These are phyloP conservation scores for Phyllostomus discolor DNA, from an alignment of 2,113 vertebrate species.

Conservation along the genomic window DNA sequence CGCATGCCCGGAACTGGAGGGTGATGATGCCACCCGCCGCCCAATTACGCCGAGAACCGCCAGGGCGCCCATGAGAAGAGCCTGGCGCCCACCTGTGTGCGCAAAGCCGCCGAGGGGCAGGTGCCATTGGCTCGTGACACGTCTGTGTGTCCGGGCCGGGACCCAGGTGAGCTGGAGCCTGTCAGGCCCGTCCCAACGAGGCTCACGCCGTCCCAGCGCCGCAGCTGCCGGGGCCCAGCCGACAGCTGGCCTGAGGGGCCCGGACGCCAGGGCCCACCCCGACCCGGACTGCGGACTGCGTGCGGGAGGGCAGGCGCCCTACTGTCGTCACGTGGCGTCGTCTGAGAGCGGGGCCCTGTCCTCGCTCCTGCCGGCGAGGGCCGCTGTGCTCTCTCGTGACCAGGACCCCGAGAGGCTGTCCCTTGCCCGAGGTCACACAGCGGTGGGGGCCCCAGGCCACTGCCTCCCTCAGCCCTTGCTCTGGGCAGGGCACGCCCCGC, in stretches of 20 bases:
- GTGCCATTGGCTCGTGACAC: constrained; percentile 79
- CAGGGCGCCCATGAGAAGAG: constrained; percentile 64
- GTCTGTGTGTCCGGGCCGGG: constrained; percentile 70
- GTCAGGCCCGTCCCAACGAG: constrained; percentile 89
- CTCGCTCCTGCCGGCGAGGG: background rate
- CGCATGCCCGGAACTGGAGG: too few relatives aligned
- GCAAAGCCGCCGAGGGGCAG: constrained; percentile 76
- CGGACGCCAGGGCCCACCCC: background rate
- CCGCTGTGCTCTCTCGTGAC: background rate
- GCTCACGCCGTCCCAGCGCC: constrained; percentile 72
- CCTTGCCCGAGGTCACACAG: background rate
- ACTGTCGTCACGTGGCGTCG: fast-evolving
- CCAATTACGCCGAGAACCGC: background rate
- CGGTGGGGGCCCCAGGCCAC: background rate
- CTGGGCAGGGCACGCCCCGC: fast-evolving
- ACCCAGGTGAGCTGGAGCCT: constrained; percentile 85
- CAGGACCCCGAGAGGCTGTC: background rate
- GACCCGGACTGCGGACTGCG: too few relatives aligned
- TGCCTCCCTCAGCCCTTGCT: background rate
- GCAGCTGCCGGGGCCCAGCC: constrained; percentile 83
- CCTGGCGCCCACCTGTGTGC: constrained; percentile 55
- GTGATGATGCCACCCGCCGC: background rate
- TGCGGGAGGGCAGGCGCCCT: too few relatives aligned
- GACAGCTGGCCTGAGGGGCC: constrained; percentile 81
- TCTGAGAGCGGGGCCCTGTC: background rate